A percentile compares a stretch with the other conserved stretches of the same genome.
These are phyloP conservation scores for Apteryx owenii DNA, from an alignment of 2,113 vertebrate species.

Conservation along the genomic window DNA sequence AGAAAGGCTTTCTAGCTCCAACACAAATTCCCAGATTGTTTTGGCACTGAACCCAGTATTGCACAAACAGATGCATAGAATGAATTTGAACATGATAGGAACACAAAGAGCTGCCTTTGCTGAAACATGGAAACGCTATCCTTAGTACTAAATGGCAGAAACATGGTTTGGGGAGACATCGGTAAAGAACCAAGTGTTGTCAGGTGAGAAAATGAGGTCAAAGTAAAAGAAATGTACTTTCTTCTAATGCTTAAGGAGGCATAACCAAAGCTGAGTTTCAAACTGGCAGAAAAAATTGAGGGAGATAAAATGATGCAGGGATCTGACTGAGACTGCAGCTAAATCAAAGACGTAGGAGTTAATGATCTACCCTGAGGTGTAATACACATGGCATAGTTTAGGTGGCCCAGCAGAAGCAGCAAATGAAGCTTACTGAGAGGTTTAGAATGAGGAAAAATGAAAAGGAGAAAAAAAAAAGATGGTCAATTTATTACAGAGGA, in stretches of 20 bases:
- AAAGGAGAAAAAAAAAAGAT: background rate
- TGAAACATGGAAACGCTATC: background rate
- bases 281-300: slow-evolving; percentile 27
- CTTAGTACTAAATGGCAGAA: slow-evolving; percentile 46
- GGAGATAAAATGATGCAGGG: slow-evolving; percentile 55
- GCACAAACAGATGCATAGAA: background rate
- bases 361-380: slow-evolving; percentile 53
- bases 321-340: slow-evolving; percentile 42
- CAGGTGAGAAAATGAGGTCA: slow-evolving; percentile 65
- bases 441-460: slow-evolving; percentile 2
- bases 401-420: slow-evolving; percentile 37
- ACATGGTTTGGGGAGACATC: slow-evolving; percentile 15
- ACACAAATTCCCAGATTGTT: slow-evolving; percentile 59
- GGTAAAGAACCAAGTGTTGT: slow-evolving; percentile 40
- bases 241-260: slow-evolving; percentile 54
- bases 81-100: slow-evolving; percentile 39
- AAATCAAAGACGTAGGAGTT: slow-evolving; percentile 63
- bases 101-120: slow-evolving; percentile 50
- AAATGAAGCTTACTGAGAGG: slow-evolving; percentile 28
- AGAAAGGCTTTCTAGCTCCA: slow-evolving; percentile 46
- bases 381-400: slow-evolving; percentile 29
- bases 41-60: slow-evolving; percentile 51
- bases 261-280: slow-evolving; percentile 63
- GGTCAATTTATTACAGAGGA: background rate
- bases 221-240: slow-evolving; percentile 55